These are phyloP conservation scores for Goniozus legneri DNA, from an alignment of 1,140 invertebrate genomes.

Conservation along the genomic window DNA sequence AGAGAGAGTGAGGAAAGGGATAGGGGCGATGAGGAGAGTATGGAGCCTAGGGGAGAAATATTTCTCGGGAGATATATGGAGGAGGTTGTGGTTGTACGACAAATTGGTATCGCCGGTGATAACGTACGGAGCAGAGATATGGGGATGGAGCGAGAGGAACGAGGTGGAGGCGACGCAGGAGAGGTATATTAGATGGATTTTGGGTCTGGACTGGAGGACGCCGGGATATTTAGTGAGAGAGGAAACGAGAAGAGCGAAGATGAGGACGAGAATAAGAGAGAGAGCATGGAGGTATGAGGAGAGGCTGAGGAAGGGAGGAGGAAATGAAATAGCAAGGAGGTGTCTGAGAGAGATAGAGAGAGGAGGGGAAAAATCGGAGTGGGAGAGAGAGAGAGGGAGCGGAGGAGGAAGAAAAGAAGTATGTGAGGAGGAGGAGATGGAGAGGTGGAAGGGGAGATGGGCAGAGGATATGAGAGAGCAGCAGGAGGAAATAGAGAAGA, in stretches of 20 bases:
- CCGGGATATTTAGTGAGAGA: constrained; percentile 12
- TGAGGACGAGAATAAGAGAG: constrained; percentile 1
- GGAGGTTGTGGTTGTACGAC: not conserved
- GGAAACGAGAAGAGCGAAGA: constrained; percentile 5
- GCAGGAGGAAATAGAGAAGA: not conserved
- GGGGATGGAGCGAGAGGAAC: not conserved
- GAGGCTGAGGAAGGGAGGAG: not conserved
- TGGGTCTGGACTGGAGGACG: not conserved
- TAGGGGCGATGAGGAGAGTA: not conserved
- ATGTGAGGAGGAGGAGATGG: not conserved
- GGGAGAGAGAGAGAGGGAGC: not conserved
- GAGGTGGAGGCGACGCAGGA: not conserved
- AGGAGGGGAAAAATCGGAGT: not conserved
- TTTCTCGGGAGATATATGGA: not conserved
- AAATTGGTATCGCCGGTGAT: not conserved
- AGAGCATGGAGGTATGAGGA: constrained; percentile 1
- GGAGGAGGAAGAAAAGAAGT: not conserved
- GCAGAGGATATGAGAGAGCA: not conserved
- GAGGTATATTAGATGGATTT: not conserved
- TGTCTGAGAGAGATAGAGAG: not conserved
- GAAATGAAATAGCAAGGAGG: not conserved
- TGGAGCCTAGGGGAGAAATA: not conserved
- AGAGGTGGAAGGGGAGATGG: not conserved
- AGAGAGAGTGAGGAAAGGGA: not conserved
- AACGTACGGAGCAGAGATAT: not conserved